Evolutionary conservation across 2,113 vertebrate genomes (phyloP).

Genomic region (Piaya cayana): DNA sequence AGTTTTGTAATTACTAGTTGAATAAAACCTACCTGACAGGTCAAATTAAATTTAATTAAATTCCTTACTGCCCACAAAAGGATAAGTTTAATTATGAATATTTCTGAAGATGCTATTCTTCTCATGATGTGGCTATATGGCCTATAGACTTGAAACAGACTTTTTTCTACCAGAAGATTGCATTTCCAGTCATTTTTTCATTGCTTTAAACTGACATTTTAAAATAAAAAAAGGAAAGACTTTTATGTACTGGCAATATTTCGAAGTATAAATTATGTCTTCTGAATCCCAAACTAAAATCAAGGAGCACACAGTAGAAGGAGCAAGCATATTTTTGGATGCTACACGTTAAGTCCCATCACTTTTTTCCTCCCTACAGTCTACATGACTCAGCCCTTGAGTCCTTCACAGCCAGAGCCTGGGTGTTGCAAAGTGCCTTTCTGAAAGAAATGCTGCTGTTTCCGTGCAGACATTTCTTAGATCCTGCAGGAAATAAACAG

Average conservation of each 20-base stretch:
- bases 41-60: neutral
- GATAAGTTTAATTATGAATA: neutral
- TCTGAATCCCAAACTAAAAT: neutral
- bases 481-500: neutral
- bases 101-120: neutral
- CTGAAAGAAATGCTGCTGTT: neutral
- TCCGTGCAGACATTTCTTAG: neutral
- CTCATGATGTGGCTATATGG: neutral
- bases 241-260: neutral
- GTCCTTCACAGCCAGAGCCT: neutral
- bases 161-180: neutral
- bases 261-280: neutral
- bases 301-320: neutral
- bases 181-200: neutral
- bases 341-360: rapidly evolving
- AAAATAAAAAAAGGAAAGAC: neutral
- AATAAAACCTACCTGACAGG: neutral
- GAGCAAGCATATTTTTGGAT: neutral
- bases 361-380: neutral
- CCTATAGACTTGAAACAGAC: neutral
- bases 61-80: neutral
- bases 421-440: neutral
- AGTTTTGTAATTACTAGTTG: neutral
- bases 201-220: neutral
- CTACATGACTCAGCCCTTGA: rapidly evolving